Conservation (phyloP, 2,797 vertebrate species). For the Syncerus caffer region DNA sequence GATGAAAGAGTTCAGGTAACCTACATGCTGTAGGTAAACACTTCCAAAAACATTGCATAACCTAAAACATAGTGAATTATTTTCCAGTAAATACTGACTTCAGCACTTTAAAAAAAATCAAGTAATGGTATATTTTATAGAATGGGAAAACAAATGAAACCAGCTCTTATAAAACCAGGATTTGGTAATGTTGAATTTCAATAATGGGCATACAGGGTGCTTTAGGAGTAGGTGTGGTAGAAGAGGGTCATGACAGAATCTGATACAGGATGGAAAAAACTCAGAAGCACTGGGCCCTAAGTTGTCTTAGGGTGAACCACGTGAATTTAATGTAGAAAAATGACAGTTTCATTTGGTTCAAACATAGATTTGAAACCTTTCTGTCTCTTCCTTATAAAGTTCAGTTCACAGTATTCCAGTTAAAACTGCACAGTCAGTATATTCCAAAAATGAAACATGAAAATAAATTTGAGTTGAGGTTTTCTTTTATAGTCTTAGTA, state of each 20-base stretch:
- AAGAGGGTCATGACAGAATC: neutral
- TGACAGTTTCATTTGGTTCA: neutral
- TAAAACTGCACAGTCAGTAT: neutral
- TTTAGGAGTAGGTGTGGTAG: neutral
- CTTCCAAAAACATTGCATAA: neutral
- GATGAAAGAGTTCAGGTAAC: conserved; percentile 1
- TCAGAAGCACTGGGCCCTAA: neutral
- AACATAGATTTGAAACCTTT: neutral
- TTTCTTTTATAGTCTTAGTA: neutral
- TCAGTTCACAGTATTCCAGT: neutral
- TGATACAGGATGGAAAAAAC: neutral
- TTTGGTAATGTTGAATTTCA: neutral
- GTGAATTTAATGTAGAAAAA: neutral
- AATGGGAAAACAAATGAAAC: conserved; percentile 11
- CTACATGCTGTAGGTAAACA: neutral
- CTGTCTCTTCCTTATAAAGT: neutral
- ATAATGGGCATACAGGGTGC: neutral
- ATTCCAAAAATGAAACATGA: neutral
- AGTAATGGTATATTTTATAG: conserved; percentile 6
- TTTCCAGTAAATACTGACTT: conserved; percentile 3
- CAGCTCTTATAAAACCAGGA: conserved; percentile 4
- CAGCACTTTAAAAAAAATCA: neutral
- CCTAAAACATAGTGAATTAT: neutral
- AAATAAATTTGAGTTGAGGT: neutral
- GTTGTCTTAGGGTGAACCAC: neutral